Base-by-base conservation (phyloP, 2,888 invertebrate species). In the Encarsia formosa region DNA sequence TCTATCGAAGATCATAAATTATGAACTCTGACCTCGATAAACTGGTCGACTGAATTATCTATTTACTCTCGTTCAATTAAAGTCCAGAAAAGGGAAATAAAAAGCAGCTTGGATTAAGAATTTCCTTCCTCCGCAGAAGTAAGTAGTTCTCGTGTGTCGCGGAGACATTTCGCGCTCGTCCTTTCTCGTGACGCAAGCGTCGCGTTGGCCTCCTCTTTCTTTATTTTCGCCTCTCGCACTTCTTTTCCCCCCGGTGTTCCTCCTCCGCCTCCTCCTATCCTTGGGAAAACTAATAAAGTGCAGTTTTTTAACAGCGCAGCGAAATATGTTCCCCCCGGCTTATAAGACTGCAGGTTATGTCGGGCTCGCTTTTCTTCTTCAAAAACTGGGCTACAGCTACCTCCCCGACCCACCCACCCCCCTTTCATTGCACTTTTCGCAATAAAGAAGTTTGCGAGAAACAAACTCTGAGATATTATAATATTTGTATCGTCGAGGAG, bases 271-370 rank as follows among this genome's bases (percentile, higher is more conserved):
- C 26, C 9, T 11, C 26, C 22, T 20, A 8, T n/a, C 18, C 16
- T 15, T 22, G 34, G 13, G 35, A 43, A 50, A 54, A 54, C 48
- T 51, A 54, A 51, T 54, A 51, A 51, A 54, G 43, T 51, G 40
- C 39, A 40, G 31, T 55, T 55, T 49, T 55, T 52, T 49, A 50
- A 40, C 45, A 22, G 37, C 5, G 22, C 47, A 45, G 45, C 63
- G 60, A 65, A 64, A 66, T 67, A 61, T 63, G 62, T 60, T 54
- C 56, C 45, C 56, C 59, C 64, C 45, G 57, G 59, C 64, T 67
- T 67, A 67, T 64, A 64, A 64, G 65, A 58, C 52, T 57, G 49
- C 47, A 15, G 11, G 39, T 43, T 51, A 59, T 57, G 57, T 58
- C 39, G 42, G 38, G 40, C 51, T 44, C 42, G 43, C 52, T 52